Conservation (phyloP, 2,888 invertebrate species). For the Mimumesa dahlbomi region DNA sequence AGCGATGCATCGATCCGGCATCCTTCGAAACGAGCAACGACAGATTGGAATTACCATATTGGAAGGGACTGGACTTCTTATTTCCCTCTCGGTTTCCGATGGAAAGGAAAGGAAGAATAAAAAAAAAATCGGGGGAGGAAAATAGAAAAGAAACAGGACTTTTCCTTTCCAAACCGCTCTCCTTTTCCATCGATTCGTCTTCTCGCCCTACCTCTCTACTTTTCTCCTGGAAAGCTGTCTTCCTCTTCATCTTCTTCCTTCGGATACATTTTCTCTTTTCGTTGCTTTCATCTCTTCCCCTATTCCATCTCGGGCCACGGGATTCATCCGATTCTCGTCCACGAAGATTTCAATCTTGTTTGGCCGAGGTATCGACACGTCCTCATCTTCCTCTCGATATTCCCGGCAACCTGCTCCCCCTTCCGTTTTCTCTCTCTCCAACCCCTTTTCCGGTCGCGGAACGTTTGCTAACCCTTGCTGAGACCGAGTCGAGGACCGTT, state of each 20-base stretch:
- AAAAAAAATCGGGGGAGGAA: conserved; percentile 8
- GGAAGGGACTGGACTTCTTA: conserved; percentile 68
- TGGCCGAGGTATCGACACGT: conserved; percentile 68
- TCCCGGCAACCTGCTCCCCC: conserved; percentile 49
- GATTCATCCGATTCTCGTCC: conserved; percentile 70
- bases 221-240: conserved; percentile 35
- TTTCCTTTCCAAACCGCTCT: conserved; percentile 46
- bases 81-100: conserved; percentile 67
- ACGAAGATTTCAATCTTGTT: conserved; percentile 75
- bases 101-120: conserved; percentile 12
- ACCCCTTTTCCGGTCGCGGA: conserved; percentile 25
- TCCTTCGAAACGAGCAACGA: conserved; percentile 60
- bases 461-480: conserved; percentile 55
- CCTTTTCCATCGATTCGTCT: conserved; percentile 37
- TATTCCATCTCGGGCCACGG: conserved; percentile 62
- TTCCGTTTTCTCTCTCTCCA: conserved; percentile 17
- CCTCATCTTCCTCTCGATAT: conserved; percentile 63
- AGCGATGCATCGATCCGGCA: conserved; percentile 21
- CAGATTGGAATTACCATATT: conserved; percentile 77
- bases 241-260: conserved; percentile 12
- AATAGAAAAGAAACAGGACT: conserved; percentile 17
- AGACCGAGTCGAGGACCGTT: conserved; percentile 27
- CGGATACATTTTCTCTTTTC: neutral
- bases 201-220: conserved; percentile 10
- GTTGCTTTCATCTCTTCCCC: conserved; percentile 64